Evolutionary conservation across 2,888 invertebrate species (phyloP).

Genomic region (Phortica magna): DNA sequence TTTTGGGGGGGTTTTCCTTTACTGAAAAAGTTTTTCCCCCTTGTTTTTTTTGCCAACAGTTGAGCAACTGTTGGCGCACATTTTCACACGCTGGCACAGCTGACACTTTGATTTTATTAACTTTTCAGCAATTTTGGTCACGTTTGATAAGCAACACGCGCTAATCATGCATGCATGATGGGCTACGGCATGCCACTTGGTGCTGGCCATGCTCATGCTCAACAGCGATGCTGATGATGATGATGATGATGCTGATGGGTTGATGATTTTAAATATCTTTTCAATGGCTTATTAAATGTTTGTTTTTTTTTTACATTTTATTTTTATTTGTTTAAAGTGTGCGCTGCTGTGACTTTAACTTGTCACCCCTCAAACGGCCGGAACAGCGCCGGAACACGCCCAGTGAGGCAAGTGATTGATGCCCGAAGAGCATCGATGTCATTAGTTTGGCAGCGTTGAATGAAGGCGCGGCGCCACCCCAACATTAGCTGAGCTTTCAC

Average conservation of each 20-base stretch:
- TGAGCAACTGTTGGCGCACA: not conserved
- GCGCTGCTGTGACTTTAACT: not conserved
- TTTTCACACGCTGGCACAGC: constrained; percentile 10
- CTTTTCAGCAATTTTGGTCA: constrained; percentile 63
- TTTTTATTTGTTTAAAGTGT: constrained; percentile 57
- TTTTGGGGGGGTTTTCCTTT: not conserved
- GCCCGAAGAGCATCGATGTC: not conserved
- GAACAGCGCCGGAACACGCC: not conserved
- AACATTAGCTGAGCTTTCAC: constrained; percentile 4
- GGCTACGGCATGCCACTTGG: constrained; percentile 31
- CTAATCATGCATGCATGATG: constrained; percentile 68
- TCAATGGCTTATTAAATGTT: constrained; percentile 70
- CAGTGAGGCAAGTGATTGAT: not conserved
- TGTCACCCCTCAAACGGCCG: not conserved
- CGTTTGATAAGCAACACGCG: constrained; percentile 64
- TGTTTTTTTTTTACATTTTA: constrained; percentile 30
- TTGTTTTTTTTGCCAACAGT: not conserved
- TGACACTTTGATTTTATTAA: constrained; percentile 52
- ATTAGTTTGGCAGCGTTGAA: constrained; percentile 7
- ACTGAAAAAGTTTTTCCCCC: not conserved
- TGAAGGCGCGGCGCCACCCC: not conserved
- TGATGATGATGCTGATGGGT: not conserved
- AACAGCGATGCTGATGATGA: too few species aligned
- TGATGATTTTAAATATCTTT: constrained; percentile 69
- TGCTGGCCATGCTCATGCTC: not conserved